phyloP scores from a whole-genome alignment of 2,797 vertebrate species.

The Onychomys torridus region DNA sequence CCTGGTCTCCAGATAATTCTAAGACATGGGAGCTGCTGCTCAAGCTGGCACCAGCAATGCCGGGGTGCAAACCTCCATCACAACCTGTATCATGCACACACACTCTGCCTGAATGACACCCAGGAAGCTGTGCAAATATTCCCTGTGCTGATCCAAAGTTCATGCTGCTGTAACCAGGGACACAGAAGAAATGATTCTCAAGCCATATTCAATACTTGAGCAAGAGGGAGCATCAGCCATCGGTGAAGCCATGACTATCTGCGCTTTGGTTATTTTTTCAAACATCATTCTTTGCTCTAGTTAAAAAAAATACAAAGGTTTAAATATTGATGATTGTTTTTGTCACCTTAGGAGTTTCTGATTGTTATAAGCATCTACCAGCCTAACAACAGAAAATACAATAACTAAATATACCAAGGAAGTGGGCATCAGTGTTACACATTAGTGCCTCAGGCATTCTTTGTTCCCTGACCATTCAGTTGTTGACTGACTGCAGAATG shows the following conservation, averaged over 20 bases:
- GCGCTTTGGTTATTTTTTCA: background rate
- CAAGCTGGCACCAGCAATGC: background rate
- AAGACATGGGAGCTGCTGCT: background rate
- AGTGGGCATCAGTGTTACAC: background rate
- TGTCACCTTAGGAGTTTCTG: background rate
- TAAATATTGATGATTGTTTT: background rate
- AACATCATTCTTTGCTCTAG: background rate
- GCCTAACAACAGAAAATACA: background rate
- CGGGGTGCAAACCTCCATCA: background rate
- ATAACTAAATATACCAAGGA: background rate
- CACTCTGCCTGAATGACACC: too few relatives aligned
- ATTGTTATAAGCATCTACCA: background rate
- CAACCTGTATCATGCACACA: background rate
- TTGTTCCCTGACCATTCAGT: background rate
- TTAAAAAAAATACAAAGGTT: background rate
- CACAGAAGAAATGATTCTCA: background rate
- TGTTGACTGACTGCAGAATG: background rate
- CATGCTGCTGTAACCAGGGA: background rate
- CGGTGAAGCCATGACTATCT: fast-evolving
- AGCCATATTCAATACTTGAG: background rate
- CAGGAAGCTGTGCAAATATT: background rate
- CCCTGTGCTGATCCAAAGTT: background rate
- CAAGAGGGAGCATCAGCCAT: background rate
- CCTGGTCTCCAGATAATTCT: background rate
- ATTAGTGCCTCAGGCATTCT: background rate